These are phyloP conservation scores for Todiramphus chloris DNA, from an alignment of 2,113 vertebrate genomes.

Conservation along the genomic window DNA sequence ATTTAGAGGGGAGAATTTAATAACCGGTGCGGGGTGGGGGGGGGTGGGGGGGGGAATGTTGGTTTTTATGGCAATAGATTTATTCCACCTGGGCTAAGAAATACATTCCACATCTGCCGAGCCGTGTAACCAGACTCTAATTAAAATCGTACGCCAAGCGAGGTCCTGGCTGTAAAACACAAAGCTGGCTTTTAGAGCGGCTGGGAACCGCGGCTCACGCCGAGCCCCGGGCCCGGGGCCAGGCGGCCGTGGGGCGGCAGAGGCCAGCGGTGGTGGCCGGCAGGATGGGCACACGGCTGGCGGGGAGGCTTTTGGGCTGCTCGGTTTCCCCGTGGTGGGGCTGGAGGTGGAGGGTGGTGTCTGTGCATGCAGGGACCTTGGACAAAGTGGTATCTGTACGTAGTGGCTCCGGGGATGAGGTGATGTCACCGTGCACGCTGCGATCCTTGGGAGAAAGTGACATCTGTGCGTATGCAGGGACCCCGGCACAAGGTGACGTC, in stretches of 20 bases:
- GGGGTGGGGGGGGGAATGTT: too few species aligned
- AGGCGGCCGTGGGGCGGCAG: neutral
- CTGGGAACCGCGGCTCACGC: neutral
- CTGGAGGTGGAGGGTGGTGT: neutral
- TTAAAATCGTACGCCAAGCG: constrained; percentile 79
- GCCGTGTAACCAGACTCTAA: constrained; percentile 79
- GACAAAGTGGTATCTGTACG: neutral
- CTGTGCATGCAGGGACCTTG: accelerated
- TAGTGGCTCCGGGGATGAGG: neutral
- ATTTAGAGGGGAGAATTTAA: constrained; percentile 57
- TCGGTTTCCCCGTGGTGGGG: accelerated
- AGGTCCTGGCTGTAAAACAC: constrained; percentile 55
- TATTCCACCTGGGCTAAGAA: constrained; percentile 79
- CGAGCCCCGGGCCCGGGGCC: neutral
- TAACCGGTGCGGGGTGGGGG: too few species aligned
- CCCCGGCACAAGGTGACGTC: neutral
- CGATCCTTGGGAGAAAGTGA: neutral
- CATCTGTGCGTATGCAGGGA: neutral
- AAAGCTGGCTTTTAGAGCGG: constrained; percentile 77
- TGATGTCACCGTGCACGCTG: accelerated
- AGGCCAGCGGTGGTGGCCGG: neutral
- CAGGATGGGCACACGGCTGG: neutral
- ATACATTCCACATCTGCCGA: constrained; percentile 81
- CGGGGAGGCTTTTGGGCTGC: neutral
- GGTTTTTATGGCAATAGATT: constrained; percentile 77